phyloP scores from a whole-genome alignment of 2,113 vertebrate species.

The Mesocricetus auratus region DNA sequence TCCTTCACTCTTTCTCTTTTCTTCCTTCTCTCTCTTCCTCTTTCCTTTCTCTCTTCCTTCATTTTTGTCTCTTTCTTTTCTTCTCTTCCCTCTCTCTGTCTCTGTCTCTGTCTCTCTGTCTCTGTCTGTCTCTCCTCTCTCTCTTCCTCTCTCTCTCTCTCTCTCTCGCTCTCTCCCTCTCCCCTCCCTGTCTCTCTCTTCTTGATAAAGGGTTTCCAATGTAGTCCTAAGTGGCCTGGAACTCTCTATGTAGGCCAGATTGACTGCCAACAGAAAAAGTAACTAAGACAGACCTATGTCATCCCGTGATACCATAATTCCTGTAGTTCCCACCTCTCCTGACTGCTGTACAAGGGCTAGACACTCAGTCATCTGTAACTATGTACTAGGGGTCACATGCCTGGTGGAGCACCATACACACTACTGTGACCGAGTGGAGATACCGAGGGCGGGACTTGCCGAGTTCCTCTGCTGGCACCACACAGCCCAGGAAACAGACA shows the following conservation, averaged over 20 bases:
- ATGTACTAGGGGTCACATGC: neutral
- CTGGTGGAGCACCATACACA: neutral
- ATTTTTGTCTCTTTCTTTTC: accelerated
- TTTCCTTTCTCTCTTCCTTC: accelerated
- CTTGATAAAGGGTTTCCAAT: neutral
- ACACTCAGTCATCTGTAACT: neutral
- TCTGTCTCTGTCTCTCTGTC: neutral
- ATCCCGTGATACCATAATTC: neutral
- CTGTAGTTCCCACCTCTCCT: neutral
- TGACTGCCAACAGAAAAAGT: neutral
- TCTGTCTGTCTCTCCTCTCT: accelerated
- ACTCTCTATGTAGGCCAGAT: neutral
- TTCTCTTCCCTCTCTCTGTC: neutral
- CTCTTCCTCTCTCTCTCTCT: neutral
- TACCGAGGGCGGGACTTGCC: neutral
- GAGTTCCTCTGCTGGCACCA: neutral
- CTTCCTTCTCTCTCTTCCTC: neutral
- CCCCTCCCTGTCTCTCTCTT: accelerated
- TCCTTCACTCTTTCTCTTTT: too few species aligned
- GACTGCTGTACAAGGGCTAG: neutral
- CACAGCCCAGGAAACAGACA: neutral
- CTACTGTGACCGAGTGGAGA: neutral
- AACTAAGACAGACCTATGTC: neutral
- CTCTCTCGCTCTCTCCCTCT: accelerated
- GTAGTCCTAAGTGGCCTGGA: neutral